A percentile compares a stretch with the other conserved stretches of the same genome.
Conservation (phyloP, 2,888 invertebrate species). For the Calameuta pallipes region DNA sequence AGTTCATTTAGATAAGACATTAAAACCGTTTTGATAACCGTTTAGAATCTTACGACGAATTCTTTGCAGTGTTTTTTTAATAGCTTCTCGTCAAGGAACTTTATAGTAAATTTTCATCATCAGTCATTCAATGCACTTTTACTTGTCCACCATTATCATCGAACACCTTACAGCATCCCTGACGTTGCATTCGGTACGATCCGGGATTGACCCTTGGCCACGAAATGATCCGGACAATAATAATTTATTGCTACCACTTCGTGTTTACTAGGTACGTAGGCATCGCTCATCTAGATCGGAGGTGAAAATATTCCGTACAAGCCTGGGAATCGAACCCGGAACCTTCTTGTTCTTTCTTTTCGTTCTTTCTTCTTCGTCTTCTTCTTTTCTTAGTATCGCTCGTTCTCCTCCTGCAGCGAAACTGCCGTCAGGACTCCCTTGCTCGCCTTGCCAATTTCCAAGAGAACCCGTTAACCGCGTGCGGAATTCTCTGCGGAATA, state of each 20-base stretch:
- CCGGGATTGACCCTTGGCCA: conserved; percentile 19
- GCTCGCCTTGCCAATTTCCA: conserved; percentile 36
- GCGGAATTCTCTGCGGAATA: conserved; percentile 27
- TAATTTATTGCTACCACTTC: conserved; percentile 53
- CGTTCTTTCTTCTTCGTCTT: conserved; percentile 24
- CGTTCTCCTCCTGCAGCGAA: conserved; percentile 16
- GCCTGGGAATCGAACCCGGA: conserved; percentile 56
- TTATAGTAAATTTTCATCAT: not conserved
- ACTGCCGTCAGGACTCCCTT: conserved; percentile 28
- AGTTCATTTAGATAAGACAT: not conserved
- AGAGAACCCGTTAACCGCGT: conserved; percentile 38
- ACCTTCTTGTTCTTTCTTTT: conserved; percentile 29
- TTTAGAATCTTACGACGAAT: not conserved
- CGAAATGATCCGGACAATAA: conserved; percentile 39
- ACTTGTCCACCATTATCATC: not conserved
- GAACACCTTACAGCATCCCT: not conserved
- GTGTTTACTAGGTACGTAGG: conserved; percentile 30
- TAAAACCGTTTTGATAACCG: not conserved
- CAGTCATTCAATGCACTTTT: not conserved
- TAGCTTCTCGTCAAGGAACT: not conserved
- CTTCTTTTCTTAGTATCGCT: conserved; percentile 4
- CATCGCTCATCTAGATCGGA: conserved; percentile 41
- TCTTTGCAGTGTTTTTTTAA: not conserved
- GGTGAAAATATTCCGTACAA: conserved; percentile 28
- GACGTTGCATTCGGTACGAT: conserved; percentile 10